Percentiles rank a stretch among this genome's conserved stretches.
These are phyloP conservation scores for Rhagologus leucostigma DNA, from an alignment of 2,113 vertebrate species.

Conservation along the genomic window DNA sequence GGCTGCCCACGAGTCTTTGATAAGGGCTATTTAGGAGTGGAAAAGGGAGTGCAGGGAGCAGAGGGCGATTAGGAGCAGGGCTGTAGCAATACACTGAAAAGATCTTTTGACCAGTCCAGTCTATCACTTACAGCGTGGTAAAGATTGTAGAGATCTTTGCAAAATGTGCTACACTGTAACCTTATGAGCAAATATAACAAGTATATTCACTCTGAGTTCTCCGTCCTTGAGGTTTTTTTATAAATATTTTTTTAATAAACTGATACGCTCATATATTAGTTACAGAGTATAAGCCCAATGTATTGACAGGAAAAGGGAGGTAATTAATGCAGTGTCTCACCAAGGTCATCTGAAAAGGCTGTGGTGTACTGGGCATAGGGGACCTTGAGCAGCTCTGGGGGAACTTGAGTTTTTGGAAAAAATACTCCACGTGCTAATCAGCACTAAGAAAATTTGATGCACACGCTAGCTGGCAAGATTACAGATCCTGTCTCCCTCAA, in stretches of 20 bases:
- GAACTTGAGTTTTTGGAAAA: neutral
- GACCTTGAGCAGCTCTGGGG: neutral
- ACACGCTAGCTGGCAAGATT: neutral
- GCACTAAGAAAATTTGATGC: neutral
- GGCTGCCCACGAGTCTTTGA: neutral
- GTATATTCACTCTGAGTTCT: neutral
- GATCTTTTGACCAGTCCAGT: neutral
- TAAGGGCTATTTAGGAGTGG: neutral
- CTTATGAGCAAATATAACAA: neutral
- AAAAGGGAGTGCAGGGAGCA: neutral
- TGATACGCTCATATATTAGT: neutral
- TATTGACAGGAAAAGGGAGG: neutral
- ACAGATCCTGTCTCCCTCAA: neutral
- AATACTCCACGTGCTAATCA: neutral
- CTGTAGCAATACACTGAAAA: neutral
- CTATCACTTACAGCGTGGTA: neutral
- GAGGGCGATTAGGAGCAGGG: neutral
- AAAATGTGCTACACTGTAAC: neutral
- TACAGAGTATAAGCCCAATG: neutral
- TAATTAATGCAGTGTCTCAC: neutral
- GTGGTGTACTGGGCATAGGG: neutral
- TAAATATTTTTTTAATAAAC: neutral
- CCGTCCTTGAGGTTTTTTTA: neutral
- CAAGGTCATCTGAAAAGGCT: neutral
- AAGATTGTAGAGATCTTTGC: neutral